Conservation (phyloP, 2,113 vertebrate genomes). For the Cyprinodon brontotheroides region DNA sequence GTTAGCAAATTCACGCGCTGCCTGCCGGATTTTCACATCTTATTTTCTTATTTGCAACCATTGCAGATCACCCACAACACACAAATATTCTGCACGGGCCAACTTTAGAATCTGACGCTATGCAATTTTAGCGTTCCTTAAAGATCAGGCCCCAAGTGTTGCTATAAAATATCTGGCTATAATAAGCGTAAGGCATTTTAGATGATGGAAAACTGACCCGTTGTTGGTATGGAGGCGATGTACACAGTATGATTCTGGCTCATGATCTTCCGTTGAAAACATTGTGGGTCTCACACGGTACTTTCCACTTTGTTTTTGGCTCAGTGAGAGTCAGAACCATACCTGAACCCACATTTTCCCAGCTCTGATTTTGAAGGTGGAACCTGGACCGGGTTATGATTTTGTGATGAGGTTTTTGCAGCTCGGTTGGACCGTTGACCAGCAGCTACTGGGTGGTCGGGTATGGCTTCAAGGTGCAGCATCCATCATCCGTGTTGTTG, state of each 20-base stretch:
- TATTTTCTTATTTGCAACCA: no score
- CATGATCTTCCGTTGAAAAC: accelerated
- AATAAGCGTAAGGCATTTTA: not conserved
- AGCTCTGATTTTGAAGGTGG: not conserved
- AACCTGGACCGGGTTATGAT: constrained; percentile 20
- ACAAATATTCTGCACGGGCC: no score
- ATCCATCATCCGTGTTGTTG: not conserved
- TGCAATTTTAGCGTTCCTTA: no score
- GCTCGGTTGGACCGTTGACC: constrained; percentile 43
- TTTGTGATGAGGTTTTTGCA: not conserved
- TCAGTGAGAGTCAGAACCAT: constrained; percentile 35
- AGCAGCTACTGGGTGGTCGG: constrained; percentile 40
- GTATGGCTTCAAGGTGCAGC: constrained; percentile 30
- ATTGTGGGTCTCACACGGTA: constrained; percentile 35
- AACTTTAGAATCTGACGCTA: no score
- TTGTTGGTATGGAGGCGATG: constrained; percentile 26
- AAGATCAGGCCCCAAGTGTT: not conserved
- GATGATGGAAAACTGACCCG: constrained; percentile 40
- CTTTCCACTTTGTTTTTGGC: constrained; percentile 45
- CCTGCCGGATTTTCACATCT: no score
- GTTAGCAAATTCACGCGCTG: no score
- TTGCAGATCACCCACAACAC: no score
- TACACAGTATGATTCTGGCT: constrained; percentile 31
- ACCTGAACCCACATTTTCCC: not conserved
- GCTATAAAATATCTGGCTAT: not conserved